Conservation (phyloP, 2,797 vertebrate species). For the Ptychobarbus kaznakovi region DNA sequence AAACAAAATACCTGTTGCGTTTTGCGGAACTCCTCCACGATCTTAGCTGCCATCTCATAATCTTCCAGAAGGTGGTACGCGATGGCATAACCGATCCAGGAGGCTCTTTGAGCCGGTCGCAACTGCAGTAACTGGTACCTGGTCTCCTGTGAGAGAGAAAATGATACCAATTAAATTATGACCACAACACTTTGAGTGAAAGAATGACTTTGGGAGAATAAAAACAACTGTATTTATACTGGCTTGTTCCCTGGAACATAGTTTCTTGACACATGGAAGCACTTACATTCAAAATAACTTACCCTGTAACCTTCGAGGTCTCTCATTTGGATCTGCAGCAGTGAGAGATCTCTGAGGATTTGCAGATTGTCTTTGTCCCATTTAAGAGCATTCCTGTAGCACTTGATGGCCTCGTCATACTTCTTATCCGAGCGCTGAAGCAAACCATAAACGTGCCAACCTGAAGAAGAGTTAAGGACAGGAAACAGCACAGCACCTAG, state of each 20-base stretch:
- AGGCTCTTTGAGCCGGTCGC: conserved; percentile 95
- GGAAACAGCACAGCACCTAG: background rate
- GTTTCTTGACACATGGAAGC: background rate
- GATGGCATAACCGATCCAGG: conserved; percentile 98
- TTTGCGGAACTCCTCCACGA: conserved; percentile 98
- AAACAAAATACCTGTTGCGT: conserved; percentile 88
- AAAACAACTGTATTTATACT: background rate
- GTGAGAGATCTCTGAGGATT: conserved; percentile 95
- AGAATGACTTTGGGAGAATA: background rate
- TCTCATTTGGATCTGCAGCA: conserved; percentile 99
- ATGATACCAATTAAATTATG: background rate
- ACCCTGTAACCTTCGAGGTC: conserved; percentile 99
- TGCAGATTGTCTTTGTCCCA: conserved; percentile 99
- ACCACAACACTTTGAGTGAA: background rate
- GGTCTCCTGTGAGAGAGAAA: conserved; percentile 84
- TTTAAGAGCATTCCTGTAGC: conserved; percentile 98
- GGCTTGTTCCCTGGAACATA: background rate
- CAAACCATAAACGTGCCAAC: conserved; percentile 98
- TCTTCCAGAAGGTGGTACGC: conserved; percentile 98
- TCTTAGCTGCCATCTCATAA: conserved; percentile 99
- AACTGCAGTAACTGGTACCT: conserved; percentile 96
- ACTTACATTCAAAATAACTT: conserved; percentile 66
- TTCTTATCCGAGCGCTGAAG: conserved; percentile 99
- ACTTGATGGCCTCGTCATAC: conserved; percentile 99
- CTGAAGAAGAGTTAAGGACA: conserved; percentile 72